Evolutionary conservation across 2,888 invertebrate species (phyloP).

Genomic region (Tetrapedia diversipes): DNA sequence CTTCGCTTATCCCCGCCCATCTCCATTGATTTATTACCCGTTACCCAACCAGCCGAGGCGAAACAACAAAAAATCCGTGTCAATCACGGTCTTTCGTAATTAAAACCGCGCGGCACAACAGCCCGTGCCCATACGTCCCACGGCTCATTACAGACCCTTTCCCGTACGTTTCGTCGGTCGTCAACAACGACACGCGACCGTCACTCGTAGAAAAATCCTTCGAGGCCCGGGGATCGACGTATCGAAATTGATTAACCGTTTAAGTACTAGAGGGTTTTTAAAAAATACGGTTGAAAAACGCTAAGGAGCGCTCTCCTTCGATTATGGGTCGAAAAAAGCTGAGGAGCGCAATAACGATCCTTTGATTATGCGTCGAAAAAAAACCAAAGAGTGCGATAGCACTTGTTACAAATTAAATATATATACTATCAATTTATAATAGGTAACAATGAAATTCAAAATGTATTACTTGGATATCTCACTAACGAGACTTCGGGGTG

Average conservation of each 20-base stretch:
- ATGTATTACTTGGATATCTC: too few species aligned
- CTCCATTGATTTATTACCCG: slow-evolving; percentile 18
- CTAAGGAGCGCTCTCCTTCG: too few species aligned
- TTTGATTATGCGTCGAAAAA: too few species aligned
- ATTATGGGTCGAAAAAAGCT: too few species aligned
- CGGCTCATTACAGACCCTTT: not conserved
- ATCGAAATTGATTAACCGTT: slow-evolving; percentile 39
- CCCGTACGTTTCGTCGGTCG: not conserved
- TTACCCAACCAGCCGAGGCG: not conserved
- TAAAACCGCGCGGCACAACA: not conserved
- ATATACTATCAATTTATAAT: too few species aligned
- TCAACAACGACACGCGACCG: not conserved
- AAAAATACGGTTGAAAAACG: too few species aligned
- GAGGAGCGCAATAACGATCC: too few species aligned
- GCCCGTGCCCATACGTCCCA: not conserved
- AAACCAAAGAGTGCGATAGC: too few species aligned
- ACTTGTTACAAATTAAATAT: too few species aligned
- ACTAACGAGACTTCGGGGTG: slow-evolving; percentile 5
- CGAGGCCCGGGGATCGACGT: not conserved
- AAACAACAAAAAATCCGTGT: not conserved
- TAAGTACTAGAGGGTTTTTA: too few species aligned
- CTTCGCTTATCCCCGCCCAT: slow-evolving; percentile 11
- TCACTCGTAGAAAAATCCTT: not conserved
- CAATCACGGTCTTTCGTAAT: not conserved
- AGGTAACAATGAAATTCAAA: too few species aligned